Conservation (phyloP, 2,888 invertebrate genomes). For the Oscheius onirici region DNA sequence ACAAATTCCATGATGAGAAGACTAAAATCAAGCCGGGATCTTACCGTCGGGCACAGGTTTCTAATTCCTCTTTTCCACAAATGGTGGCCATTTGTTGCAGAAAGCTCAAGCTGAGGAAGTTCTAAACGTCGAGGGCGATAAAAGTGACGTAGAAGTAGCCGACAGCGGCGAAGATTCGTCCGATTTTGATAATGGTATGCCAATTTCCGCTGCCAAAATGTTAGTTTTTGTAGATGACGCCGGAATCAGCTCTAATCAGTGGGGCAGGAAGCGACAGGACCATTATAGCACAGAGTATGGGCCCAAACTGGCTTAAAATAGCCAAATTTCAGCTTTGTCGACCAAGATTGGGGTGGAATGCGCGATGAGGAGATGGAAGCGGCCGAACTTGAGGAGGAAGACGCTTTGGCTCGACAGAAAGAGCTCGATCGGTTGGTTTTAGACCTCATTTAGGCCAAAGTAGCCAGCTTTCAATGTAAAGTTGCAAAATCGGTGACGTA, state of each 20-base stretch:
- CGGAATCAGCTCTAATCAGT: conserved; percentile 70
- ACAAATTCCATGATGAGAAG: conserved; percentile 58
- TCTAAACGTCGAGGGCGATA: conserved; percentile 61
- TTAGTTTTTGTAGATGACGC: conserved; percentile 15
- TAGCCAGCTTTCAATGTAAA: neutral
- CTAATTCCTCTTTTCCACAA: neutral
- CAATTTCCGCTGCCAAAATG: neutral
- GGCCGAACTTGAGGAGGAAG: conserved; percentile 59
- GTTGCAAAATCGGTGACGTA: too few relatives aligned
- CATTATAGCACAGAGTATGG: conserved; percentile 72
- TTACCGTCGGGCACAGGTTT: conserved; percentile 22
- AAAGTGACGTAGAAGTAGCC: conserved; percentile 41
- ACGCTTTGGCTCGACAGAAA: conserved; percentile 63
- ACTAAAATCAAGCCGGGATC: conserved; percentile 30
- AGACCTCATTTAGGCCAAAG: conserved; percentile 38
- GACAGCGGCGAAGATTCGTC: conserved; percentile 47
- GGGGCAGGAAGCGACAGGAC: conserved; percentile 72
- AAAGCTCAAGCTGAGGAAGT: conserved; percentile 47
- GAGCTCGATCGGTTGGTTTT: conserved; percentile 49
- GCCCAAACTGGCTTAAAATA: neutral
- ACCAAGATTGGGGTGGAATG: conserved; percentile 64
- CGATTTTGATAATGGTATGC: conserved; percentile 40
- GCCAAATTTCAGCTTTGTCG: conserved; percentile 52
- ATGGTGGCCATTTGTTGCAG: neutral
- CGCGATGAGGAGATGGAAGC: conserved; percentile 57